These are phyloP conservation scores for Lymantria dispar DNA, from an alignment of 2,888 invertebrate genomes.

Conservation along the genomic window DNA sequence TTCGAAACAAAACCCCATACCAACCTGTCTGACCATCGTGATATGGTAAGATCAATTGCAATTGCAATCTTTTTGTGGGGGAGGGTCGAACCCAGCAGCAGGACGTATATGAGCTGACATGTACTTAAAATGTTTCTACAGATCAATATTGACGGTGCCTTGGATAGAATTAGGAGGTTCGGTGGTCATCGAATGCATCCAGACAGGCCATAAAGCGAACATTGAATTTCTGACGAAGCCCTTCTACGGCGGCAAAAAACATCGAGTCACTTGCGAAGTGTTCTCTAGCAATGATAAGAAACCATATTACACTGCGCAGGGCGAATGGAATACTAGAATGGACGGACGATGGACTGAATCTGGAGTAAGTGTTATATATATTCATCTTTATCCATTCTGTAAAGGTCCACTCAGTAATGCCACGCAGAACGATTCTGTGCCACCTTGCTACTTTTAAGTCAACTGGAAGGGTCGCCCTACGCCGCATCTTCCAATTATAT, in stretches of 20 bases:
- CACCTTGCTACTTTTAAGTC: too few relatives aligned
- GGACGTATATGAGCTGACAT: too few relatives aligned
- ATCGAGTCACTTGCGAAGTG: slow-evolving; percentile 93
- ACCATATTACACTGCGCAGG: slow-evolving; percentile 92
- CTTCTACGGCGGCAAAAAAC: slow-evolving; percentile 98
- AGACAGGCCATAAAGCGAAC: slow-evolving; percentile 96
- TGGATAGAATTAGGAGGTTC: slow-evolving; percentile 99
- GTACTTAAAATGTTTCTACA: slow-evolving; percentile 43
- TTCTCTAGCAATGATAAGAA: slow-evolving; percentile 92
- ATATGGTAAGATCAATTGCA: too few relatives aligned
- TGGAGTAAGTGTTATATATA: slow-evolving; percentile 66
- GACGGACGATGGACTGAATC: slow-evolving; percentile 93
- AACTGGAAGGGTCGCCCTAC: too few relatives aligned
- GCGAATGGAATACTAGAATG: slow-evolving; percentile 99
- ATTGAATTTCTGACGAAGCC: slow-evolving; percentile 99
- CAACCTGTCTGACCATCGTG: too few relatives aligned
- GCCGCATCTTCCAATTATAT: too few relatives aligned
- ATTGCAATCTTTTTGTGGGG: too few relatives aligned
- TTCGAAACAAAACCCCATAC: too few relatives aligned
- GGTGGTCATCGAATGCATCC: slow-evolving; percentile 93
- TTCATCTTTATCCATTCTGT: too few relatives aligned
- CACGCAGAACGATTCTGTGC: too few relatives aligned
- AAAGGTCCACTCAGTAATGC: too few relatives aligned
- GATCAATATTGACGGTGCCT: slow-evolving; percentile 98
- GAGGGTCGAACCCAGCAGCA: too few relatives aligned